Base-by-base conservation (phyloP, 2,113 vertebrate species). In the Sporophila hypoxantha region DNA sequence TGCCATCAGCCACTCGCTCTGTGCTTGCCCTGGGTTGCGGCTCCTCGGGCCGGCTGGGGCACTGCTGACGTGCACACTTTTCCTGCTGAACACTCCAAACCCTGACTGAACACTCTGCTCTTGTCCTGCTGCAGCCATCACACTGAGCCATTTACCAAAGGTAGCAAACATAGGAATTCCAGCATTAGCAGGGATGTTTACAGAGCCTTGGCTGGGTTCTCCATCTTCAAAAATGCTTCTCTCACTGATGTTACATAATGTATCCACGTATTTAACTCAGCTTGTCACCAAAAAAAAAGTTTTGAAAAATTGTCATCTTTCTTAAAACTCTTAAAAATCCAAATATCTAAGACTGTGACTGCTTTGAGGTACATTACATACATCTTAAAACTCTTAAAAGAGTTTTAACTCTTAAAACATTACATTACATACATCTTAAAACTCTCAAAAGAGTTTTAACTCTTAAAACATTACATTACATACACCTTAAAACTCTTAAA, bases 41-140 rank as follows among this genome's bases (percentile, higher is more conserved):
- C 91, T 60, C 81, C 39, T 60, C 2, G 57, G 82, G 89, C 71
- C 83, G 59, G 73, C 73, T 53, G 90, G 87, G 88, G 93, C 85
- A 93, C 20, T 93, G 95, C 96, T 97, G 95, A 96, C 90, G 75
- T 78, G 94, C 69, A 66, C 90, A 34, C 73, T 96, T 96, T 96
- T 95, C 92, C 91, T 96, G 95, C 93, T 96, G 93, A 97, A 83
- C 71, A 5, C 92, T 93, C 81, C 34, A 82, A 82, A 96, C 76
- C 95, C 91, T 14, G 91, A 76, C 79, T 77, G 87, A 93, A 84
- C 53, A 27, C 85, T 62, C 84, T 47, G 74, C 80, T 85, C 76
- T 75, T 84, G 18, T 42, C 44, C 66, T 71, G 56, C 81, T 80
- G 49, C 17, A 53, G 77, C n/a, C 86, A 57, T 17, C 37, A 36